Base-by-base conservation (phyloP, 2,888 invertebrate species). In the Crepidodera aurea region DNA sequence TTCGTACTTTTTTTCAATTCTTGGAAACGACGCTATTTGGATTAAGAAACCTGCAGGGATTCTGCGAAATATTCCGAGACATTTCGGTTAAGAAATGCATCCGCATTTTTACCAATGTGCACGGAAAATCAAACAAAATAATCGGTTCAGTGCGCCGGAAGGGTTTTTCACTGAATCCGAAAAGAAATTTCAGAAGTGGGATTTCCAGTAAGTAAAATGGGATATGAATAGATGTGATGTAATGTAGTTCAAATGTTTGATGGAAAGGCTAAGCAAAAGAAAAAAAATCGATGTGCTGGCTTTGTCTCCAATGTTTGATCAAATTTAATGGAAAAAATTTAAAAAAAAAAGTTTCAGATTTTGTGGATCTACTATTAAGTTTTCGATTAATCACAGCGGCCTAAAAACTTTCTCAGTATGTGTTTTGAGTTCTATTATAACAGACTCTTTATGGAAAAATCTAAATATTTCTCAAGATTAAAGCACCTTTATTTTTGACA, bases 81-180 rank as follows among this genome's bases (percentile, higher is more conserved):
- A n/a, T 32, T 32, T 32, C 12, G 32, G 50, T 27, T 46, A 4
- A 19, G 58, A 64, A 66, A 60, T 67, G 68, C 66, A 70, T 60
- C 65, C 67, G 63, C 62, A 66, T 71, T 69, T 70, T 22, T 51
- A 51, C 10, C 13, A 39, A 19, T 19, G 18, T 32, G 22, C 39
- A 60, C 65, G 67, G 64, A 68, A 72, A 73, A 71, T 73, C 73
- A 72, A 73, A 71, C 71, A 73, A 69, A 73, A 70, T 71, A 73
- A 71, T 73, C 73, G 70, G 67, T 68, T 69, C 69, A 66, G 46
- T 65, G 62, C 63, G 51, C 62, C 61, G 61, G 65, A 57, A 71
- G 61, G 63, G 59, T 56, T 55, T 59, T 59, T 42, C 42, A 40
- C n/a, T 16, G 46, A 42, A 37, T 63, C 60, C 40, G 19, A 32